Evolutionary conservation across 2,888 invertebrate genomes (phyloP), one percentile per base, ranked within the genome.

Genomic region (Morpho deidamia): DNA sequence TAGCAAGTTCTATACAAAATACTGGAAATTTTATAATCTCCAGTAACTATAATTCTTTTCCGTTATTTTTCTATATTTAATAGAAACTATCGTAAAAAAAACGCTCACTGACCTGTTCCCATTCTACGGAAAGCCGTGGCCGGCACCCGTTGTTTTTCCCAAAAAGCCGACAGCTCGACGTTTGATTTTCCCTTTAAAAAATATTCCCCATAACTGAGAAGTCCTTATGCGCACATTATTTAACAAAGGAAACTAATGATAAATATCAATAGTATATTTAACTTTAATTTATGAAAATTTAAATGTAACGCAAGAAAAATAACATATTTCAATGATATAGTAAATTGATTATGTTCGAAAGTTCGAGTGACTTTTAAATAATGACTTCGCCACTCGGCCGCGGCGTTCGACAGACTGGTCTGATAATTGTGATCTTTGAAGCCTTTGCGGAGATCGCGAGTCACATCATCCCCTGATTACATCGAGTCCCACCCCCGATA

Each of bases 21-120:
- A 23, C 23, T 3, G 23, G 5, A 23, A 23, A 23, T 5, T 23
- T 23, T 5, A 23, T 2, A 23, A 23, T 23, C 5, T 23, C 14
- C 14, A 14, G 1, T 14, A 14, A 1, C 4, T 4, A 14, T 14
- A 14, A 14, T 4, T 1, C 14, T 14, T 14, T 14, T 4, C 1
- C 14, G 4, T 14, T 14, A 2, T 14, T 2, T 14, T 23, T 23
- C 1, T 23, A 5, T 23, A 23, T 23, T 23, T 23, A 23, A 23
- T 5, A 23, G 10, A 3, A 12, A 42, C 8, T 14, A 23, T 14
- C 10, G n/a, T n/a, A n/a, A n/a, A 9, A 33, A 33, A 48, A 33
- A 32, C 9, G 7, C 40, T 39, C n/a, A 61, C 84, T 89, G 76
- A 94, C 94, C 94, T 92, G 94, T 93, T 66, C 93, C 94, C 94